Base-by-base conservation (phyloP, 2,888 invertebrate genomes). In the Tinea trinotella region DNA sequence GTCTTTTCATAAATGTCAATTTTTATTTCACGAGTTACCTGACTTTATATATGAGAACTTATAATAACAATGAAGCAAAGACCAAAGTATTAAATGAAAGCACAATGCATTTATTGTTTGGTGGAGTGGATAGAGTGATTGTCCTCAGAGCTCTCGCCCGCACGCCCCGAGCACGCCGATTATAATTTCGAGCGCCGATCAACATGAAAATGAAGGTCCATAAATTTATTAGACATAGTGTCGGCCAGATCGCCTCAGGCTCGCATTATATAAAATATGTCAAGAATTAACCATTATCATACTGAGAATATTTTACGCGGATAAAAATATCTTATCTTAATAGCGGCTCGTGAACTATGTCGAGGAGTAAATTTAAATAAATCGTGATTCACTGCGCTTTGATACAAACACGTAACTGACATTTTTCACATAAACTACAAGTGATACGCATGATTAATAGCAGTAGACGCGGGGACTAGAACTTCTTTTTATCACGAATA, bases 201-300 rank as follows among this genome's bases (percentile, higher is more conserved):
- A 83, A 81, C 82, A 80, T 82, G 78, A 83, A 83, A 82, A 83
- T 82, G 81, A 74, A 80, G 71, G 78, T 69, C 73, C 81, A 82
- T 84, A 85, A 84, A 84, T 85, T 85, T 85, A 84, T 85, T 84
- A 84, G 85, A 84, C 85, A 81, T 80, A 83, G 83, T 83, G 84
- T 84, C 83, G 82, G 85, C 70, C 68, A 63, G 61, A 60, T 69
- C 61, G 82, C 85, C 82, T 60, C 68, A 57, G 82, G 84, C 81
- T 67, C 68, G 78, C 75, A 84, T 85, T 85, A 83, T 76, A 81
- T 72, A 76, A 79, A 80, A 79, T 80, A 82, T 84, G 84, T 84
- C 83, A 83, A 77, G 82, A 83, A 82, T 84, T 76, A 82, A 79
- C 72, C 79, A 81, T 83, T 84, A 84, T 77, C 74, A 73, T 80